Conservation (phyloP, 2,888 invertebrate species). For the Bursaphelenchus okinawaensis region DNA sequence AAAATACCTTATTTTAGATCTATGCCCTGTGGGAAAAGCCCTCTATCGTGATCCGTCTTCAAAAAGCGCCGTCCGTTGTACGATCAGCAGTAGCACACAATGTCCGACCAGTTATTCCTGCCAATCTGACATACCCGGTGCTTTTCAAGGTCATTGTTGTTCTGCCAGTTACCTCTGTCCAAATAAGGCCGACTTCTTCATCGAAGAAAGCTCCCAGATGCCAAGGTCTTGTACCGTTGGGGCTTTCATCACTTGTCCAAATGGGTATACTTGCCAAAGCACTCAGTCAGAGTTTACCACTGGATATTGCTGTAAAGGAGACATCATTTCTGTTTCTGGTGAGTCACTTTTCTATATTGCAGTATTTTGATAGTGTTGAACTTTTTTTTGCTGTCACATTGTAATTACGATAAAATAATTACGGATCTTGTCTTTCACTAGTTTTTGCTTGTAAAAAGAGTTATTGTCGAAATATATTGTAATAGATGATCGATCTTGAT, state of each 20-base stretch:
- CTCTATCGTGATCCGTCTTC: slow-evolving; percentile 50
- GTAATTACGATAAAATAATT: background rate
- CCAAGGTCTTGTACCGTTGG: slow-evolving; percentile 55
- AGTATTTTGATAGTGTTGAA: no score
- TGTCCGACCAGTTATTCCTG: slow-evolving; percentile 52
- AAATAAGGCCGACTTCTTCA: slow-evolving; percentile 54
- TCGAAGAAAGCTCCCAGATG: slow-evolving; percentile 53
- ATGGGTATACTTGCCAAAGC: slow-evolving; percentile 47
- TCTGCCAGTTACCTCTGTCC: slow-evolving; percentile 50
- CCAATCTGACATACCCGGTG: slow-evolving; percentile 51
- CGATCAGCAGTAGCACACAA: slow-evolving; percentile 43
- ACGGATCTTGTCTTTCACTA: no score
- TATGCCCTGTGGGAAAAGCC: slow-evolving; percentile 54
- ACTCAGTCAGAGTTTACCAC: slow-evolving; percentile 50
- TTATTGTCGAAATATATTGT: background rate
- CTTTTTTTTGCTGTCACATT: slow-evolving; percentile 3
- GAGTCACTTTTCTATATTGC: background rate
- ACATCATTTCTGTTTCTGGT: slow-evolving; percentile 46
- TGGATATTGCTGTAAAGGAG: slow-evolving; percentile 55
- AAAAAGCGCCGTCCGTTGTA: slow-evolving; percentile 47
- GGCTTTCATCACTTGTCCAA: slow-evolving; percentile 56
- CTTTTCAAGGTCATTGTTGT: slow-evolving; percentile 57
- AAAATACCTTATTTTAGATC: slow-evolving; percentile 24
- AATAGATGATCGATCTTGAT: background rate
- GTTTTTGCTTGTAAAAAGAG: background rate